Evolutionary conservation across 2,888 invertebrate species (phyloP).

Genomic region (Nemotelus pantherinus): DNA sequence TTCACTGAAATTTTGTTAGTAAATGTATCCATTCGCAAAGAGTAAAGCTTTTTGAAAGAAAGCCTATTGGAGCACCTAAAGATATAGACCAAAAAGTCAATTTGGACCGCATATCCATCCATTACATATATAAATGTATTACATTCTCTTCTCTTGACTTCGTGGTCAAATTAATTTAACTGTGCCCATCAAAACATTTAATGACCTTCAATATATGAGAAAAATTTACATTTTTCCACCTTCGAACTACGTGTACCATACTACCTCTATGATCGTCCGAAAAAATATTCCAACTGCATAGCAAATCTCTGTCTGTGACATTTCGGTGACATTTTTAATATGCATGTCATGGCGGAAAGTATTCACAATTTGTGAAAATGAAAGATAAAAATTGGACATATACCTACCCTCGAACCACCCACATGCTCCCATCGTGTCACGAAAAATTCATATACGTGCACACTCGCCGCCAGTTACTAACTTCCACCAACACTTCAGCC

Average conservation of each 20-base stretch:
- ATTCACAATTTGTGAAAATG: conserved; percentile 22
- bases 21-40: no score
- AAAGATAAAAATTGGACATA: conserved; percentile 24
- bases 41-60: no score
- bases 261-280: not conserved
- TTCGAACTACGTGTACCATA: not conserved
- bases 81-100: no score
- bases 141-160: no score
- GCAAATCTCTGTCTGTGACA: conserved; percentile 3
- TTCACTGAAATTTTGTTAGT: no score
- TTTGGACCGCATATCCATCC: no score
- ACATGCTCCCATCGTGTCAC: not conserved
- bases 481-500: no score
- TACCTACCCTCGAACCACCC: not conserved
- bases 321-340: not conserved
- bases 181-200: conserved; percentile 1
- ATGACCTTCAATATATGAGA: conserved; percentile 10
- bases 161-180: conserved; percentile 10
- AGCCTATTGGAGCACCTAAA: no score
- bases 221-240: conserved; percentile 17
- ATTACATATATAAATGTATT: no score
- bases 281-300: not conserved
- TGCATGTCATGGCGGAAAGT: conserved; percentile 19
- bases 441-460: no score
- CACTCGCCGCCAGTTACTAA: no score